Evolutionary conservation across 1,140 invertebrate species (phyloP).

Genomic region (Latrodectus geometricus): DNA sequence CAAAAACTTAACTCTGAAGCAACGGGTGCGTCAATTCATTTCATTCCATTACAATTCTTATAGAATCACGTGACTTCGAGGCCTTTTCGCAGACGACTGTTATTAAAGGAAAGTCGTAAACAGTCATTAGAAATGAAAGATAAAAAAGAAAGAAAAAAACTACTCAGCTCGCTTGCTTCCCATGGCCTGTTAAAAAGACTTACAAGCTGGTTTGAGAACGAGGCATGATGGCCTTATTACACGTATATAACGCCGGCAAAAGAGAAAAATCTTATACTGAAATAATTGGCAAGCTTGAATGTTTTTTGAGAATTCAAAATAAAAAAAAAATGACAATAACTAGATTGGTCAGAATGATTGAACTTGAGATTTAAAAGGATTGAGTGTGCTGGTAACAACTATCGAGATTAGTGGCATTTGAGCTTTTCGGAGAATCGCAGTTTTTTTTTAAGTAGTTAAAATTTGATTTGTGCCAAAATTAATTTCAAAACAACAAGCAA

Average conservation of each 20-base stretch:
- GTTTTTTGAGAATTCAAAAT: not conserved
- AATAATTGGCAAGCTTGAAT: slow-evolving; percentile 35
- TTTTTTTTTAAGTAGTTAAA: no score
- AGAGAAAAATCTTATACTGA: slow-evolving; percentile 39
- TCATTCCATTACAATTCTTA: slow-evolving; percentile 38
- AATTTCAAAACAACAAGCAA: no score
- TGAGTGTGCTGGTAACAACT: not conserved
- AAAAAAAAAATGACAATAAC: not conserved
- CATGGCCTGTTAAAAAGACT: slow-evolving; percentile 33
- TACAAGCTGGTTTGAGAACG: slow-evolving; percentile 30
- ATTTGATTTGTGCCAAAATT: no score
- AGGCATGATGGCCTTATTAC: slow-evolving; percentile 43
- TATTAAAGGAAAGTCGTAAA: slow-evolving; percentile 58
- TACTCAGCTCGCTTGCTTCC: not conserved
- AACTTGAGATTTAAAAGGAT: not conserved
- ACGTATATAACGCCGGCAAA: slow-evolving; percentile 34
- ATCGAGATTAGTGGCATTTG: not conserved
- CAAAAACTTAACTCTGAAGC: not conserved
- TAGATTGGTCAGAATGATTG: not conserved
- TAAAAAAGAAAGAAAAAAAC: not conserved
- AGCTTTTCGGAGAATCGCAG: not conserved
- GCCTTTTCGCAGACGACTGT: slow-evolving; percentile 37
- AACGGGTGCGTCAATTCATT: slow-evolving; percentile 45
- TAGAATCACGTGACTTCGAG: slow-evolving; percentile 39
- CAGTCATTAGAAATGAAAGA: slow-evolving; percentile 50